phyloP scores from a whole-genome alignment of 2,888 invertebrate species.

The Slavum lentiscoides region DNA sequence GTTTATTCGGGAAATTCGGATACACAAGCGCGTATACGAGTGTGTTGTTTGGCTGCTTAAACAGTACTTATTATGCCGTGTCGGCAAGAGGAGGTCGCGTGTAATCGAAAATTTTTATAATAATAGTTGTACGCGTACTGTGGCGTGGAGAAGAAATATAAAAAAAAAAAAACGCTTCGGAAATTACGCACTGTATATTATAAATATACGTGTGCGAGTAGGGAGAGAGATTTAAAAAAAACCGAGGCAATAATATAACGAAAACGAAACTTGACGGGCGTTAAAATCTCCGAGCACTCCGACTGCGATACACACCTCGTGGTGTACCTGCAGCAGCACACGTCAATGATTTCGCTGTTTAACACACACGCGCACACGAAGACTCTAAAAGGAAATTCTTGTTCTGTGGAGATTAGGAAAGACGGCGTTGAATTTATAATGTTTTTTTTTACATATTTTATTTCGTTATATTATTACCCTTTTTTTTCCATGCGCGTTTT shows the following conservation, averaged over 20 bases:
- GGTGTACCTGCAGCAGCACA: constrained; percentile 8
- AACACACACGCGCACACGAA: constrained; percentile 28
- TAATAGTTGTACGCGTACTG: constrained; percentile 1
- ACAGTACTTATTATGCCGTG: no score
- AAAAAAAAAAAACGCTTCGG: background rate
- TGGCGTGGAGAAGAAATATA: no score
- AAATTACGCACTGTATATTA: background rate
- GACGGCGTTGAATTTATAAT: constrained; percentile 45
- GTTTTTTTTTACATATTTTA: constrained; percentile 4
- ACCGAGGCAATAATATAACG: constrained; percentile 23
- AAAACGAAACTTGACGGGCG: constrained; percentile 54
- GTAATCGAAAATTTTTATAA: background rate
- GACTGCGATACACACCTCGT: background rate
- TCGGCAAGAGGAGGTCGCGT: background rate
- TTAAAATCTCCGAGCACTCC: constrained; percentile 39
- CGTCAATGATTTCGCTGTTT: constrained; percentile 49
- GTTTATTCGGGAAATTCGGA: background rate
- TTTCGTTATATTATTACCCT: constrained; percentile 32
- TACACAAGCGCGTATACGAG: background rate
- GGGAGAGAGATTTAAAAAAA: constrained; percentile 28
- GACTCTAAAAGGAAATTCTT: constrained; percentile 52
- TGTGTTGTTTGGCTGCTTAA: background rate
- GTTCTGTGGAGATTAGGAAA: constrained; percentile 49
- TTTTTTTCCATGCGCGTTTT: constrained; percentile 42
- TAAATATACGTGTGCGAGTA: constrained; percentile 5